Evolutionary conservation across 2,113 vertebrate genomes (phyloP).

Genomic region (Lipophrys pholis): DNA sequence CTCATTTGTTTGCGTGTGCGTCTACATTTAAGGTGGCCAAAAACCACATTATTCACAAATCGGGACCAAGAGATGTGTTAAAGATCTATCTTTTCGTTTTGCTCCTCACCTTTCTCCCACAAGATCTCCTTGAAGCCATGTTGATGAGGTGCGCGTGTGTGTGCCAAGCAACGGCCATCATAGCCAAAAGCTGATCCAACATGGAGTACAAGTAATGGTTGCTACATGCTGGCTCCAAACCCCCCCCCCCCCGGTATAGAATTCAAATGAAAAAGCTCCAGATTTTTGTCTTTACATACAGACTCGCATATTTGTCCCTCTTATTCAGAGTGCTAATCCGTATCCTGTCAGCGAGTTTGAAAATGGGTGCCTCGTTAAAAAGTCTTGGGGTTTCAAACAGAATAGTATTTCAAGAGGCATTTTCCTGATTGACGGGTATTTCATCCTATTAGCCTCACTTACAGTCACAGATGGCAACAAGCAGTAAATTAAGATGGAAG

Average conservation of each 20-base stretch:
- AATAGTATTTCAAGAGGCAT: neutral
- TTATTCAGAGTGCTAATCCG: too few relatives aligned
- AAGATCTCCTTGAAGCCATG: conserved; percentile 43
- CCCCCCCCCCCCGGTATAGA: neutral
- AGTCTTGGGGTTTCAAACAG: neutral
- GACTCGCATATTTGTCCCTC: neutral
- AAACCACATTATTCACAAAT: conserved; percentile 34
- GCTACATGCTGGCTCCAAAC: conserved; percentile 16
- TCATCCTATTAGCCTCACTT: conserved; percentile 1
- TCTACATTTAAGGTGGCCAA: conserved; percentile 15
- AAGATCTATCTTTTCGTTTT: conserved; percentile 46
- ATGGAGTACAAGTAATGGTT: conserved; percentile 39
- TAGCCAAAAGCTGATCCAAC: conserved; percentile 44
- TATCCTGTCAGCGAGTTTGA: neutral
- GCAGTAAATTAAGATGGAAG: neutral
- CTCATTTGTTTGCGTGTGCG: conserved; percentile 14
- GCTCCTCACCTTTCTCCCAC: conserved; percentile 60
- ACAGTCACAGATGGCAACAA: neutral
- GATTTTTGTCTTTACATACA: neutral
- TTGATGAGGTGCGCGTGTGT: conserved; percentile 24
- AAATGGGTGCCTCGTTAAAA: neutral
- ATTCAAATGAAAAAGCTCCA: neutral
- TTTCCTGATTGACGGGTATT: conserved; percentile 19
- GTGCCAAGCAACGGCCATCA: conserved; percentile 42
- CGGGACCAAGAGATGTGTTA: conserved; percentile 41